Percentiles rank a stretch among this genome's conserved stretches.
phyloP scores from a whole-genome alignment of 2,888 invertebrate species.

The Stratiomys singularior region DNA sequence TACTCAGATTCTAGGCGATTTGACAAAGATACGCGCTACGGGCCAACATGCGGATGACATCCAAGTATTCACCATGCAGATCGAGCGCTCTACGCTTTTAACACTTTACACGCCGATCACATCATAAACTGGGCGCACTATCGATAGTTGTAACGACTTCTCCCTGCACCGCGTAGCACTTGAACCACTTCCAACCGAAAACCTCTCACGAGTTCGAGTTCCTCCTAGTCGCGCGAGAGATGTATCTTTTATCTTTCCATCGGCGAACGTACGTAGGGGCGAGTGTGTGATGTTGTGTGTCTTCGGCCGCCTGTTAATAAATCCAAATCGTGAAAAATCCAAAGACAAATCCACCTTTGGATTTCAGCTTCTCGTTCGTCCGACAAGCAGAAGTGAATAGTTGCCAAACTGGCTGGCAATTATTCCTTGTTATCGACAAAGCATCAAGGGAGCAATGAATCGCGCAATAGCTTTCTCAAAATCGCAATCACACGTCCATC shows the following conservation, averaged over 20 bases:
- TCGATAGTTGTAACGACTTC: not conserved
- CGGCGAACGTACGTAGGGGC: not conserved
- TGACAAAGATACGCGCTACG: slow-evolving; percentile 19
- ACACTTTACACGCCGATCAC: slow-evolving; percentile 39
- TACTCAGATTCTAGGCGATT: slow-evolving; percentile 28
- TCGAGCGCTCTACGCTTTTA: not conserved
- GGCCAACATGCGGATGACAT: not conserved
- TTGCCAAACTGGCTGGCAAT: slow-evolving; percentile 41
- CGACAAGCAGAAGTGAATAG: not conserved
- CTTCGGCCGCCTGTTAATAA: slow-evolving; percentile 20
- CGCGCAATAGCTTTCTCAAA: slow-evolving; percentile 30
- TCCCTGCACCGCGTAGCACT: not conserved
- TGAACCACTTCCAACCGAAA: not conserved
- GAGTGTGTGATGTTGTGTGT: slow-evolving; percentile 2
- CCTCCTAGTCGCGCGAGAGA: not conserved
- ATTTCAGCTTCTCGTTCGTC: not conserved
- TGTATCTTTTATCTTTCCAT: slow-evolving; percentile 2
- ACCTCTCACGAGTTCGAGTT: not conserved
- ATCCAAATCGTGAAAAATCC: slow-evolving; percentile 19
- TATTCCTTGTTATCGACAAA: slow-evolving; percentile 31
- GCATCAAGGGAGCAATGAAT: slow-evolving; percentile 20
- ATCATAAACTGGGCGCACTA: slow-evolving; percentile 27
- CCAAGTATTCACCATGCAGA: slow-evolving; percentile 1
- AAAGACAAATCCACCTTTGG: slow-evolving; percentile 11
- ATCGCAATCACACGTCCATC: not conserved